phyloP scores from a whole-genome alignment of 2,797 vertebrate species.

The Pseudomugil gertrudae region DNA sequence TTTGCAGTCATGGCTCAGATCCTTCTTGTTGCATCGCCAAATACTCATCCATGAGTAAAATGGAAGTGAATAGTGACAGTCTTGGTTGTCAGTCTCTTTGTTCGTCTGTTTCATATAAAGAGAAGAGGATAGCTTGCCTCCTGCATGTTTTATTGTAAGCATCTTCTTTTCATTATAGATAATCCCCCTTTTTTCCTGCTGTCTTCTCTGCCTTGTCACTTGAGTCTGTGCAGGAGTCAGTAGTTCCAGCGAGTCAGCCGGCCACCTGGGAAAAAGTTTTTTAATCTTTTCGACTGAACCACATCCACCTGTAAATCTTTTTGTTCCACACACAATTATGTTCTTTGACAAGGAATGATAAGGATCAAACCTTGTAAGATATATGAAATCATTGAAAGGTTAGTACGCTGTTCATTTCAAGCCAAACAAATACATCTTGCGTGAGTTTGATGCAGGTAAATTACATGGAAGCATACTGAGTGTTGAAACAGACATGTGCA shows the following conservation, averaged over 20 bases:
- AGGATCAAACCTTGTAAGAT: neutral
- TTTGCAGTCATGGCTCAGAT: conserved; percentile 6
- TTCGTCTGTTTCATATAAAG: conserved; percentile 20
- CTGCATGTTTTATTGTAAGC: conserved; percentile 31
- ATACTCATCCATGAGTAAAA: conserved; percentile 10
- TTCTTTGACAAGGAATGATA: conserved; percentile 18
- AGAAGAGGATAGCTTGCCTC: conserved; percentile 11
- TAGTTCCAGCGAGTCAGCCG: conserved; percentile 33
- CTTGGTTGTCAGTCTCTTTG: conserved; percentile 19
- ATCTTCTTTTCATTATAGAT: conserved; percentile 40
- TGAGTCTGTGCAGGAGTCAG: conserved; percentile 44
- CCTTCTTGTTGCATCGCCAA: conserved; percentile 14
- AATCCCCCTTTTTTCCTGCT: conserved; percentile 28
- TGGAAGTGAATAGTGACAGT: conserved; percentile 12
- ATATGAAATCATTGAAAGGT: too few relatives aligned
- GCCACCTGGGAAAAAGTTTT: conserved; percentile 59
- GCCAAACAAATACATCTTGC: too few relatives aligned
- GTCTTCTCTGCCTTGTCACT: conserved; percentile 48
- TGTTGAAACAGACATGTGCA: too few relatives aligned
- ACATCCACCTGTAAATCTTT: conserved; percentile 34
- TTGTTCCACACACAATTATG: conserved; percentile 22
- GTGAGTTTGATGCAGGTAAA: too few relatives aligned
- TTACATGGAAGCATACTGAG: too few relatives aligned
- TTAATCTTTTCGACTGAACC: conserved; percentile 38
- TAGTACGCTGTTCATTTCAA: too few relatives aligned